Conservation (phyloP, 2,888 invertebrate species). For the Cinara cedri region DNA sequence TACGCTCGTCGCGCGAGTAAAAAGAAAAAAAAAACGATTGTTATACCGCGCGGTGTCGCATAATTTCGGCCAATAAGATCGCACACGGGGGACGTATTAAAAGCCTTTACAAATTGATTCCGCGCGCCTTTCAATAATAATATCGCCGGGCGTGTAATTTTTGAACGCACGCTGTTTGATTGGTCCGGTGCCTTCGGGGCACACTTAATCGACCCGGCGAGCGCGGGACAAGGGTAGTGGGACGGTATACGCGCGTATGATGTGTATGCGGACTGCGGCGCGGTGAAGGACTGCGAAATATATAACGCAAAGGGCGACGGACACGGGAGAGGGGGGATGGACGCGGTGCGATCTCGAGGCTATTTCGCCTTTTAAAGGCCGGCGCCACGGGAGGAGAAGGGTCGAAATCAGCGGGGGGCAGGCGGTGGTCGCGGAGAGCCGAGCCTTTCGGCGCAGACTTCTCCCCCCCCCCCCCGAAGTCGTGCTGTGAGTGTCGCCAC, state of each 20-base stretch:
- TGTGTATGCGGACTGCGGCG: background rate
- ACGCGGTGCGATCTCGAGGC: slow-evolving; percentile 44
- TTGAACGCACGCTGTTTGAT: slow-evolving; percentile 53
- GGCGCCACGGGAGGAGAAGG: slow-evolving; percentile 29
- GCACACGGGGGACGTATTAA: slow-evolving; percentile 45
- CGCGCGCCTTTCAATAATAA: background rate
- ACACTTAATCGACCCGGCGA: slow-evolving; percentile 51
- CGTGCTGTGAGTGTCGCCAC: slow-evolving; percentile 53
- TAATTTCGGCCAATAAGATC: slow-evolving; percentile 36
- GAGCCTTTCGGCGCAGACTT: slow-evolving; percentile 55
- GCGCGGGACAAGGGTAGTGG: background rate
- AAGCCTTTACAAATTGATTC: slow-evolving; percentile 50
- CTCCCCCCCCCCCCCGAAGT: slow-evolving; percentile 26
- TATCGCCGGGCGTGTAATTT: slow-evolving; percentile 51
- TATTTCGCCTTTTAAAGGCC: slow-evolving; percentile 5
- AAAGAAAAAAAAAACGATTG: too few species aligned
- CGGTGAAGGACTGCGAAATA: slow-evolving; percentile 33
- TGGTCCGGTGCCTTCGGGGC: slow-evolving; percentile 54
- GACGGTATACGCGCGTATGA: background rate
- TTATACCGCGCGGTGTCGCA: too few species aligned
- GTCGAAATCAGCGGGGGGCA: slow-evolving; percentile 29
- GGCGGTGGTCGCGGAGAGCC: slow-evolving; percentile 28
- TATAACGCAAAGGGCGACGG: slow-evolving; percentile 46
- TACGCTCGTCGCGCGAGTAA: too few species aligned
- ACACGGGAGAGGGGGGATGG: too few species aligned